A percentile compares a stretch with the other conserved stretches of the same genome.
Conservation (phyloP, 2,113 vertebrate species). For the Vulpes lagopus region DNA sequence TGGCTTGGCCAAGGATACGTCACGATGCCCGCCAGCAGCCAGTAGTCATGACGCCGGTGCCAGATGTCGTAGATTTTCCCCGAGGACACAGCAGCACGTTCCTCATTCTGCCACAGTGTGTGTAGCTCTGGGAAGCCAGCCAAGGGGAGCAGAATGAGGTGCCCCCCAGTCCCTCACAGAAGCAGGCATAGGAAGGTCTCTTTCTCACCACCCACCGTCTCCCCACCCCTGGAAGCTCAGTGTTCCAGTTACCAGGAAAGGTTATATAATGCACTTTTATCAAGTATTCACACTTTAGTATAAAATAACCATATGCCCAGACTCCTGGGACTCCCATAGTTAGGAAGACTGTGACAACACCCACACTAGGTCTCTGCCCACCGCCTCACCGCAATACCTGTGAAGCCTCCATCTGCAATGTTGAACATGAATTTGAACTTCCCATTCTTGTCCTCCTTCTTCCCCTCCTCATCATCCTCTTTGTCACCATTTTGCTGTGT, state of each 20-base stretch:
- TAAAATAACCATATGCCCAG: neutral
- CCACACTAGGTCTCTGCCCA: accelerated
- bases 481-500: conserved; percentile 93
- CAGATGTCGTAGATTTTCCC: conserved; percentile 98
- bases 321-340: neutral
- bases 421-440: conserved; percentile 99
- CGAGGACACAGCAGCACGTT: conserved; percentile 95
- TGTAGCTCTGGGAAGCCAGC: conserved; percentile 91
- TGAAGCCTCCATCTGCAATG: conserved; percentile 98
- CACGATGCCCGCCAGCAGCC: conserved; percentile 97
- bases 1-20: conserved; percentile 92
- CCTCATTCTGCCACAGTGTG: conserved; percentile 98
- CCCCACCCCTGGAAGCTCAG: neutral
- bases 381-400: conserved; percentile 86
- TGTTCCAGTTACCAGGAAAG: neutral
- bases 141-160: accelerated
- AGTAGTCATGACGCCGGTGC: conserved; percentile 99
- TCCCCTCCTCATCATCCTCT: conserved; percentile 94
- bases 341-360: neutral
- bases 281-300: neutral
- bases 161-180: accelerated
- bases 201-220: neutral
- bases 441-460: conserved; percentile 92
- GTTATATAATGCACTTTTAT: accelerated
- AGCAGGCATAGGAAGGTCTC: neutral